phyloP scores from a whole-genome alignment of 2,888 invertebrate species.

The Acrobasis suavella region DNA sequence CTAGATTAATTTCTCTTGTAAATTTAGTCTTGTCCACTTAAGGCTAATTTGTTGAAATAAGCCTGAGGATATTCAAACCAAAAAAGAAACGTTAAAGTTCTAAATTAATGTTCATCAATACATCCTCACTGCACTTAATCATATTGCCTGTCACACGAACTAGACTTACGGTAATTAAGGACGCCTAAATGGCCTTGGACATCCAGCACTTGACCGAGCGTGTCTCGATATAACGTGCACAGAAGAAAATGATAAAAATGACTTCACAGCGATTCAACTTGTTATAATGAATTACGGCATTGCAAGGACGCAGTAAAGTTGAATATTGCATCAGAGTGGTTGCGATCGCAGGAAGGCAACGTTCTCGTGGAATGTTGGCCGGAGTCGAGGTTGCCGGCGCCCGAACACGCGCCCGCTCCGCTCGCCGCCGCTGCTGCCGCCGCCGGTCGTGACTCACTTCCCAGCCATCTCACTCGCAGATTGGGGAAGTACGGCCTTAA shows the following conservation, averaged over 20 bases:
- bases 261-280: constrained; percentile 69
- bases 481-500: constrained; percentile 71
- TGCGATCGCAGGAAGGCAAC: constrained; percentile 73
- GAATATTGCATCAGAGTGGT: constrained; percentile 80
- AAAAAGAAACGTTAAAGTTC: too few species aligned
- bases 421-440: constrained; percentile 36
- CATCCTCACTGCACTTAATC: constrained; percentile 49
- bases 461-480: constrained; percentile 48
- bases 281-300: constrained; percentile 82
- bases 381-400: constrained; percentile 32
- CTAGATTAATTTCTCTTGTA: too few species aligned
- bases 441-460: constrained; percentile 61
- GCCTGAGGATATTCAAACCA: too few species aligned
- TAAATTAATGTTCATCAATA: constrained; percentile 29
- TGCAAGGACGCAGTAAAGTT: constrained; percentile 82
- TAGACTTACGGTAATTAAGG: constrained; percentile 64
- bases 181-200: constrained; percentile 70
- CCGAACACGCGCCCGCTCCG: constrained; percentile 37
- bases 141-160: constrained; percentile 51
- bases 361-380: constrained; percentile 75
- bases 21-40: too few species aligned
- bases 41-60: too few species aligned
- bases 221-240: constrained; percentile 58
- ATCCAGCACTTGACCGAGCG: constrained; percentile 33
- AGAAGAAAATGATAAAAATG: constrained; percentile 72